These are phyloP conservation scores for Dendronephthya gigantea DNA, from an alignment of 64 coral and sea anemone genomes.

Conservation along the genomic window DNA sequence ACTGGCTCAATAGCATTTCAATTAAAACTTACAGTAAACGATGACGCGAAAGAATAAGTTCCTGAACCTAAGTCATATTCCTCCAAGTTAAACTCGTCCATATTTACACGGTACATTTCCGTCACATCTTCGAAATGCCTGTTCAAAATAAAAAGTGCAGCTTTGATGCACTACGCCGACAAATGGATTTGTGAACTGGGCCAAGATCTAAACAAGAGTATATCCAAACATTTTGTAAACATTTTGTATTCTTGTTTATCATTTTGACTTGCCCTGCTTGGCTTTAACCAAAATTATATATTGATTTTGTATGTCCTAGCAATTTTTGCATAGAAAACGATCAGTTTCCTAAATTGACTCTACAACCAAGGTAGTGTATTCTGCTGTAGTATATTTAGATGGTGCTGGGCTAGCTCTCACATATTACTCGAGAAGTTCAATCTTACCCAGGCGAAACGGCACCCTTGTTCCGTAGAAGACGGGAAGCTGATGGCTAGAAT, in stretches of 20 bases:
- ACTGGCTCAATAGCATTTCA: background rate
- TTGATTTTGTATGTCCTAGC: no score
- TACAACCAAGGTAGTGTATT: no score
- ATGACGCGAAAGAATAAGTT: constrained; percentile 71
- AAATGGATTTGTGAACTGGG: background rate
- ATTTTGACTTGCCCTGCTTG: no score
- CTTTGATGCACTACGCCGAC: no score
- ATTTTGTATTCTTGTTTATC: no score
- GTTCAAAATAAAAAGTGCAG: no score
- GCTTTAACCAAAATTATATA: no score
- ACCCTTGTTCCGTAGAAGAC: constrained; percentile 62
- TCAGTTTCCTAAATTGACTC: no score
- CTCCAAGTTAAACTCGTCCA: constrained; percentile 40
- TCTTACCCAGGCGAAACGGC: constrained; percentile 50
- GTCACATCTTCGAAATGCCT: constrained; percentile 89
- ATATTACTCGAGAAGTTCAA: no score
- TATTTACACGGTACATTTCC: constrained; percentile 38
- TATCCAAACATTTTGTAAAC: background rate
- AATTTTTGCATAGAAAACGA: no score
- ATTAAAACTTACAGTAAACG: constrained; percentile 64
- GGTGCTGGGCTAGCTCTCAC: no score
- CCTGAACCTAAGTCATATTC: constrained; percentile 29
- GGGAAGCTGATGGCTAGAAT: constrained; percentile 62
- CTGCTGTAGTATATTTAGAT: no score
- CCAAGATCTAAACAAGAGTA: background rate